Base-by-base conservation (phyloP, 2,113 vertebrate species). In the Pithys albifrons region DNA sequence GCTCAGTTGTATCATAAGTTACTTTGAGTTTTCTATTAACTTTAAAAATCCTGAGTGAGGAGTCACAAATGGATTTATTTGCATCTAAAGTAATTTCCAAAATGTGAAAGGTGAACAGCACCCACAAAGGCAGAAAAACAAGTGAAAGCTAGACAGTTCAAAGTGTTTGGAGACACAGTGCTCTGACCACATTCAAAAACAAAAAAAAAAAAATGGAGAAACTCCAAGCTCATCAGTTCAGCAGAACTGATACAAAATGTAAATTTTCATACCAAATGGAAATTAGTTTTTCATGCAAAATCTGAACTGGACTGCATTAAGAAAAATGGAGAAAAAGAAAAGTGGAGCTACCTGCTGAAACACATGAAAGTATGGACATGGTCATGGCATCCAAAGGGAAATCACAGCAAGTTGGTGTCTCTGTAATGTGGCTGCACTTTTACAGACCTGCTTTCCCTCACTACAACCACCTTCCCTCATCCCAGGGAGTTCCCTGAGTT, bases 81-180 rank as follows among this genome's bases (percentile, higher is more conserved):
- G 51, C 72, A 80, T 76, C 59, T 76, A 83, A 94, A 90, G 64
- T 67, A 86, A 86, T 93, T 92, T 94, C 64, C n/a, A 69, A 70
- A 85, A 72, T 57, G 88, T 79, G 62, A 79, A 90, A 80, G 64
- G 64, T 88, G 85, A 85, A 41, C 62, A 76, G 62, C 45, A 73
- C 14, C 25, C n/a, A 75, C 27, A 79, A 45, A 85, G 54, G 37
- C n/a, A 76, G 66, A 66, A 76, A 75, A 90, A 37, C 17, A 83
- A 76, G 65, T 31, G 14, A 58, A 78, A 88, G 23, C 15, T 23
- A 46, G 39, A 28, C 8, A 55, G 49, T 19, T 83, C n/a, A 72
- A 79, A 66, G 45, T 5, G 1, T 54, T 71, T 54, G 57, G n/a
- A 76, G 45, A 69, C 41, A n/a, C 41, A 85, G 52, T 1, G 4